phyloP scores from a whole-genome alignment of 2,113 vertebrate genomes.

The Pagrus major region DNA sequence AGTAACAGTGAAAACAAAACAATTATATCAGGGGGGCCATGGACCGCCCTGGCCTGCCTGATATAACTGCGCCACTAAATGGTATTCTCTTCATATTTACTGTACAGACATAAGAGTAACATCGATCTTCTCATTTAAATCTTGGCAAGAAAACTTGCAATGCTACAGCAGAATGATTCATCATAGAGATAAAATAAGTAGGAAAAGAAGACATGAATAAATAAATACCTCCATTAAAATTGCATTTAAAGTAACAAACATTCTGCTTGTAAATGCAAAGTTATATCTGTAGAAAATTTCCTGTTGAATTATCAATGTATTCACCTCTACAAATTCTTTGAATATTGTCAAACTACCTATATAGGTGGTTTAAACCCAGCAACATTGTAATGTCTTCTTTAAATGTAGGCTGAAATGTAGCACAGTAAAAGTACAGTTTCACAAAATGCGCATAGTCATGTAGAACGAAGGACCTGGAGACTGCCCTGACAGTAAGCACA shows the following conservation, averaged over 20 bases:
- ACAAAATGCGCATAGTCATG: background rate
- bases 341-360: background rate
- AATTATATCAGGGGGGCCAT: no score
- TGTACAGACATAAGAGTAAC: no score
- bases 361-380: background rate
- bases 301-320: background rate
- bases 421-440: background rate
- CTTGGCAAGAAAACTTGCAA: no score
- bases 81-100: no score
- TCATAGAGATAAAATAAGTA: no score
- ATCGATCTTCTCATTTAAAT: no score
- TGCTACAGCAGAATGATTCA: no score
- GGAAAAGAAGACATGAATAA: no score
- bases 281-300: background rate
- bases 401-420: background rate
- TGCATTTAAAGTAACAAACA: no score
- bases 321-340: background rate
- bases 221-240: no score
- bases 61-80: no score
- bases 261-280: background rate
- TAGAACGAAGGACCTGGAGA: conserved; percentile 8
- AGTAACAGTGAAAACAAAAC: background rate
- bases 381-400: background rate
- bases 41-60: no score
- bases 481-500: conserved; percentile 37